phyloP scores from a whole-genome alignment of 2,888 invertebrate species.

The Embidobia sp. region DNA sequence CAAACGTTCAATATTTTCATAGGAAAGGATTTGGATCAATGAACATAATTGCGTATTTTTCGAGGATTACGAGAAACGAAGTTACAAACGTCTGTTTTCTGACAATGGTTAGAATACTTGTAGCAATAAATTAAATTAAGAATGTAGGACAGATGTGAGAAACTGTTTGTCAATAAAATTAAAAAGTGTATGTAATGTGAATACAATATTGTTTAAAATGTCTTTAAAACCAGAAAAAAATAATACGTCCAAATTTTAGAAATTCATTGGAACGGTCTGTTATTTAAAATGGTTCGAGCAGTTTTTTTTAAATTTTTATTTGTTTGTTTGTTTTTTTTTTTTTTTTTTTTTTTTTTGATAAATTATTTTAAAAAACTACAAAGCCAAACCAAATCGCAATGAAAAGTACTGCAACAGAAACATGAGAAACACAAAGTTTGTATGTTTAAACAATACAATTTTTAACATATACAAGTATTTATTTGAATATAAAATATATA shows the following conservation, averaged over 20 bases:
- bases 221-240: conserved; percentile 17
- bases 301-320: conserved; percentile 2
- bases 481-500: no score
- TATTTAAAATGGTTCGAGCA: conserved; percentile 26
- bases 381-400: background rate
- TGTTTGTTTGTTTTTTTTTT: no score
- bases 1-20: background rate
- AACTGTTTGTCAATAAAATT: conserved; percentile 28
- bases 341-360: no score
- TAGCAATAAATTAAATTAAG: conserved; percentile 8
- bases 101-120: conserved; percentile 4
- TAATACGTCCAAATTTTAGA: conserved; percentile 3
- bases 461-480: no score
- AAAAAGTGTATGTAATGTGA: conserved; percentile 15
- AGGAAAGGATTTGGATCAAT: background rate
- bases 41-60: background rate
- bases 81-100: background rate
- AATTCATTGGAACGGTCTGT: background rate
- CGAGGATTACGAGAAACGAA: conserved; percentile 22
- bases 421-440: no score
- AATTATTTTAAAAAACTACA: no score
- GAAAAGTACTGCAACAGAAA: no score
- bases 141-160: background rate
- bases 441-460: no score
- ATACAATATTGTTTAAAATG: conserved; percentile 25